Evolutionary conservation across 1,140 invertebrate species (phyloP).

Genomic region (Ptiloglossa arizonensis): DNA sequence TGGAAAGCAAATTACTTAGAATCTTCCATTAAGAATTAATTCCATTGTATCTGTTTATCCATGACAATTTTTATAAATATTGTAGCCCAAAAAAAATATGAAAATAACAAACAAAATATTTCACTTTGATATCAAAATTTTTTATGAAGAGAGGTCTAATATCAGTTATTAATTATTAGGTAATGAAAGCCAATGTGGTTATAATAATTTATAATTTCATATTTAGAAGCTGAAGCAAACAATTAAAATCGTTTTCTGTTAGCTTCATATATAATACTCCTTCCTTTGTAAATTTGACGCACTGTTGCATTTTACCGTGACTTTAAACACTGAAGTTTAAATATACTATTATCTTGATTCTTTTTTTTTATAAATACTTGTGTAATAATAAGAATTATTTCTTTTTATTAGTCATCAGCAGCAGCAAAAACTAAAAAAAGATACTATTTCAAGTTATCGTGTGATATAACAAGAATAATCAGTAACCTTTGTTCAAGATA

Average conservation of each 20-base stretch:
- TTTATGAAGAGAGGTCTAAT: conserved; percentile 10
- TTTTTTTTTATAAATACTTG: conserved; percentile 16
- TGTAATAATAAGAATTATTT: conserved; percentile 21
- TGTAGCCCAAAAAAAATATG: conserved; percentile 15
- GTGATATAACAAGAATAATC: conserved; percentile 42
- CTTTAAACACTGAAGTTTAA: conserved; percentile 13
- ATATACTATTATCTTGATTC: conserved; percentile 4
- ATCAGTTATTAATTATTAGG: conserved; percentile 28
- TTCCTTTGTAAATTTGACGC: background rate
- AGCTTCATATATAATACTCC: conserved; percentile 14
- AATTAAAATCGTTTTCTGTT: background rate
- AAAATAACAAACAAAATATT: conserved; percentile 39
- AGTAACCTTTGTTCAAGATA: conserved; percentile 40
- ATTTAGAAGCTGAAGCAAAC: conserved; percentile 30
- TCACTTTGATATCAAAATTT: conserved; percentile 32
- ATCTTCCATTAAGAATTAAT: conserved; percentile 1
- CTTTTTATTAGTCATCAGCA: conserved; percentile 58
- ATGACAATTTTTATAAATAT: background rate
- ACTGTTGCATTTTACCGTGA: conserved; percentile 6
- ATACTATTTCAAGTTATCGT: conserved; percentile 45
- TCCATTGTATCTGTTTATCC: background rate
- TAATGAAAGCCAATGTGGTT: conserved; percentile 35
- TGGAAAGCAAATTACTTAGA: background rate
- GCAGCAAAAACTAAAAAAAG: conserved; percentile 53
- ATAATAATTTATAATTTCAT: conserved; percentile 37